Evolutionary conservation across 1,140 invertebrate species (phyloP).

Genomic region (Pomacea maculata): DNA sequence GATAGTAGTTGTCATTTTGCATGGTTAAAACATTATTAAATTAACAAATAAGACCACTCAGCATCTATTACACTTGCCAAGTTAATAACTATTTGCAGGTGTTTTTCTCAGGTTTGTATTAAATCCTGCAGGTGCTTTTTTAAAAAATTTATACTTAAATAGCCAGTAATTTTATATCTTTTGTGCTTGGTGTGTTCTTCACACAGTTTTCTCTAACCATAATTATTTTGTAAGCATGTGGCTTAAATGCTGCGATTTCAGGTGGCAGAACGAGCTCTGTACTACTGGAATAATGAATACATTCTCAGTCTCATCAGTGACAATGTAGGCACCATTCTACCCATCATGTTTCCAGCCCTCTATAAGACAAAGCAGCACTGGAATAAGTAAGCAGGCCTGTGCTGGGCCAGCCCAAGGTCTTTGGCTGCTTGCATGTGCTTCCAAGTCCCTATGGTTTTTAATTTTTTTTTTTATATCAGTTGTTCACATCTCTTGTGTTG

Average conservation of each 20-base stretch:
- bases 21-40: too few relatives aligned
- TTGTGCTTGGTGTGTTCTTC: conserved; percentile 5
- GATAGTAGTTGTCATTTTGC: too few relatives aligned
- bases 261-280: conserved; percentile 70
- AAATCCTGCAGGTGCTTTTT: background rate
- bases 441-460: background rate
- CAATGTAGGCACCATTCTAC: conserved; percentile 63
- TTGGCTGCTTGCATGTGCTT: background rate
- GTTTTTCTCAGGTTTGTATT: too few relatives aligned
- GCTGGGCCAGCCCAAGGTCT: background rate
- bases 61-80: too few relatives aligned
- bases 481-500: background rate
- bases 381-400: conserved; percentile 82
- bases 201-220: background rate
- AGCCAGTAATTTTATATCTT: background rate
- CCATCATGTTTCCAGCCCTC: conserved; percentile 92
- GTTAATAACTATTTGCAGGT: too few relatives aligned
- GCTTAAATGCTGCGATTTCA: conserved; percentile 35
- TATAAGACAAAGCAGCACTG: conserved; percentile 98
- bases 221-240: too few relatives aligned
- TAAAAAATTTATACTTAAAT: background rate
- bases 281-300: conserved; percentile 72
- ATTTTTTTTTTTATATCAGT: background rate
- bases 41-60: too few relatives aligned
- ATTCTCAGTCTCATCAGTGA: conserved; percentile 69